Conservation (phyloP, 2,113 vertebrate genomes). For the Salvator merianae region DNA sequence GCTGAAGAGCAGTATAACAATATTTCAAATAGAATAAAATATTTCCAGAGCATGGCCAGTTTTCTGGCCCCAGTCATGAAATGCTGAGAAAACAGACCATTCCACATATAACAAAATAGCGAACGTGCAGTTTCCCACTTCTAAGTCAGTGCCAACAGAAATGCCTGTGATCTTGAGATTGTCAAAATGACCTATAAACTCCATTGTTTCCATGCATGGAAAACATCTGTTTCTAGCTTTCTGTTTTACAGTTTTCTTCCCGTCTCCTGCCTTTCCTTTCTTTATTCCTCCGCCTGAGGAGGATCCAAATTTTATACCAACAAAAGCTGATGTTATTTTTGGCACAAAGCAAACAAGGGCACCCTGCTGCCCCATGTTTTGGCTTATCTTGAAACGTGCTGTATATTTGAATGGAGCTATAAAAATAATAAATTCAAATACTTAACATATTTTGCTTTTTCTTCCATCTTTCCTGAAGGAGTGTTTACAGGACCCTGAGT, state of each 20-base stretch:
- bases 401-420: not conserved
- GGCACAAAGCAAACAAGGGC: not conserved
- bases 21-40: not conserved
- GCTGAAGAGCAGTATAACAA: not conserved
- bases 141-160: not conserved
- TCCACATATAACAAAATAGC: not conserved
- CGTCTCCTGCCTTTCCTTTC: not conserved
- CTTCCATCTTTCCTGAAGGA: too few relatives aligned
- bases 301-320: not conserved
- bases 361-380: not conserved
- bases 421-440: not conserved
- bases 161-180: not conserved
- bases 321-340: slow-evolving; percentile 1
- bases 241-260: not conserved
- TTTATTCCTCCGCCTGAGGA: not conserved
- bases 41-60: not conserved
- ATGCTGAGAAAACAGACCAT: not conserved
- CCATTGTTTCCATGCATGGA: too few relatives aligned
- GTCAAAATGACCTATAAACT: not conserved
- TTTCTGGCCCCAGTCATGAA: not conserved
- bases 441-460: not conserved
- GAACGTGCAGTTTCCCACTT: not conserved
- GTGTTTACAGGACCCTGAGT: not conserved
- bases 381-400: not conserved
- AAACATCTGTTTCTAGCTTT: not conserved